A percentile compares a stretch with the other conserved stretches of the same genome.
phyloP scores from a whole-genome alignment of 2,113 vertebrate genomes.

The Raphicerus campestris region DNA sequence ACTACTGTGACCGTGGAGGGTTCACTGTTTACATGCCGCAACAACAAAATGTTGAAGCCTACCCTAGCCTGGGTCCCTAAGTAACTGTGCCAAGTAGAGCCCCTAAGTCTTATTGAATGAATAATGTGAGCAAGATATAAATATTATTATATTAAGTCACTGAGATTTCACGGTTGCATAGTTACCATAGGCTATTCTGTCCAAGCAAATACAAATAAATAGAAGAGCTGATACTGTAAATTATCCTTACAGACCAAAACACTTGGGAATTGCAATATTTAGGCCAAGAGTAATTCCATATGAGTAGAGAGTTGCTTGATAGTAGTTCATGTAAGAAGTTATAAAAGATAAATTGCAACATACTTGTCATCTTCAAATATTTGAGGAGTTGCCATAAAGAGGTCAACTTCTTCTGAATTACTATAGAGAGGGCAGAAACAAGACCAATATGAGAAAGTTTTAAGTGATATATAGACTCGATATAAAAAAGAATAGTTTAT shows the following conservation, averaged over 20 bases:
- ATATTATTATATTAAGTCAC: neutral
- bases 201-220: neutral
- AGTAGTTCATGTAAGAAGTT: neutral
- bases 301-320: neutral
- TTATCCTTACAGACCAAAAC: neutral
- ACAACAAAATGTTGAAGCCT: neutral
- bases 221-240: neutral
- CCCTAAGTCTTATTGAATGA: neutral
- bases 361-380: neutral
- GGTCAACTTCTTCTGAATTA: neutral
- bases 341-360: neutral
- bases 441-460: neutral
- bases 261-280: neutral
- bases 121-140: neutral
- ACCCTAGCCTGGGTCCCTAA: neutral
- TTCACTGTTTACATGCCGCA: neutral
- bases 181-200: neutral
- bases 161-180: neutral
- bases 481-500: neutral
- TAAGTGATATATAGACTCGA: neutral
- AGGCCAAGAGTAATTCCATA: neutral
- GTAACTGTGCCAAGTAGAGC: neutral
- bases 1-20: rapidly evolving
- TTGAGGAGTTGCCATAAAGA: neutral
- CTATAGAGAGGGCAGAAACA: neutral